Evolutionary conservation across 2,113 vertebrate genomes (phyloP).

Genomic region (Podarcis raffonei): DNA sequence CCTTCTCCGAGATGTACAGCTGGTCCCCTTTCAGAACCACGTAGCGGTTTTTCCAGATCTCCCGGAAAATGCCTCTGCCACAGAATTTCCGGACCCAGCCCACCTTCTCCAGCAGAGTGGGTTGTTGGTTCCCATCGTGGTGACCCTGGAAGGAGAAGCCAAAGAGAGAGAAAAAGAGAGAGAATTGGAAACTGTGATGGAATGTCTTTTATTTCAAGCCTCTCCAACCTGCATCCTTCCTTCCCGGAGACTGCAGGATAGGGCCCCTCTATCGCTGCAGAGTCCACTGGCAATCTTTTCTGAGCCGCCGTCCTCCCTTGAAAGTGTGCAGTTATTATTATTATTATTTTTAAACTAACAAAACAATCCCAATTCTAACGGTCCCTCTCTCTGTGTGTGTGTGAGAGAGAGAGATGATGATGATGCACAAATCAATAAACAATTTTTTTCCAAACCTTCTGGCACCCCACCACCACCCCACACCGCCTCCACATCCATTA

Average conservation of each 20-base stretch:
- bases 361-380: no score
- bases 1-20: constrained; percentile 92
- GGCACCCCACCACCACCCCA: no score
- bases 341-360: no score
- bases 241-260: no score
- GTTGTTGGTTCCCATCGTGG: constrained; percentile 80
- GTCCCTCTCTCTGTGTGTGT: neutral
- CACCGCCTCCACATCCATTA: constrained; percentile 1
- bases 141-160: constrained; percentile 71
- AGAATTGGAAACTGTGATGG: neutral
- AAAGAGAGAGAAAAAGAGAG: no score
- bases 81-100: constrained; percentile 97
- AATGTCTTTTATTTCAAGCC: neutral
- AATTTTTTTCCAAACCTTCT: no score
- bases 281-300: no score
- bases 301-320: no score
- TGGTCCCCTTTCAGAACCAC: constrained; percentile 90
- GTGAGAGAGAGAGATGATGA: no score
- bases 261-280: no score
- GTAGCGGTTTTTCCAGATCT: constrained; percentile 97
- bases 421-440: no score
- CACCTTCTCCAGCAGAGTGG: constrained; percentile 85
- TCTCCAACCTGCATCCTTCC: neutral
- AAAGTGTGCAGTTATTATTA: neutral
- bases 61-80: constrained; percentile 93